These are phyloP conservation scores for Tenodera sinensis DNA, from an alignment of 2,888 invertebrate species.

Conservation along the genomic window DNA sequence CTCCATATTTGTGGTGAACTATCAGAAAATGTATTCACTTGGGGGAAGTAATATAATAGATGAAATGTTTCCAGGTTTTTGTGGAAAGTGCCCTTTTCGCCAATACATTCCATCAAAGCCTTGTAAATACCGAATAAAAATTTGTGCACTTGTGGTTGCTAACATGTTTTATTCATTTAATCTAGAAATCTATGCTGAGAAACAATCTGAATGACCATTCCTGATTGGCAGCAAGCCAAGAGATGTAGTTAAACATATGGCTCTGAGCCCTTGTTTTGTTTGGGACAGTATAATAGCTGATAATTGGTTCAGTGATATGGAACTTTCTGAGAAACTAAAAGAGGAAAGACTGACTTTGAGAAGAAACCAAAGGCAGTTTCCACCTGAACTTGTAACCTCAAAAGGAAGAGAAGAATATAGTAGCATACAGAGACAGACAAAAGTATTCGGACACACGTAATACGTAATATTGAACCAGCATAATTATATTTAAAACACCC, in stretches of 20 bases:
- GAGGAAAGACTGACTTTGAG: too few relatives aligned
- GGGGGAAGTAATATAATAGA: conserved; percentile 7
- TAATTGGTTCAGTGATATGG: too few relatives aligned
- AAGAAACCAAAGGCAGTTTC: too few relatives aligned
- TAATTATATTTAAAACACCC: too few relatives aligned
- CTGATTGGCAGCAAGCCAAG: conserved; percentile 26
- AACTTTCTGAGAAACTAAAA: too few relatives aligned
- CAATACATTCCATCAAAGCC: too few relatives aligned
- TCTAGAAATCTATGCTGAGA: conserved; percentile 33
- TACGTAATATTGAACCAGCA: too few relatives aligned
- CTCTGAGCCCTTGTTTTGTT: conserved; percentile 29
- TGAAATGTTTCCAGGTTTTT: conserved; percentile 30
- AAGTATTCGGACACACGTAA: too few relatives aligned
- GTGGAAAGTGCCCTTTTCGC: conserved; percentile 34
- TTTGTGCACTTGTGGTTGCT: conserved; percentile 34
- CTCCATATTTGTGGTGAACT: conserved; percentile 33
- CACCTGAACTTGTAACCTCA: too few relatives aligned
- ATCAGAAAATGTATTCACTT: conserved; percentile 34
- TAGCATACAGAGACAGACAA: too few relatives aligned
- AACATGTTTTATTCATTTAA: conserved; percentile 29
- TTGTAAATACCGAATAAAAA: conserved; percentile 32
- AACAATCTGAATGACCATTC: conserved; percentile 32
- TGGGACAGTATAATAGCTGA: conserved; percentile 1
- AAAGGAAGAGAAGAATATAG: too few relatives aligned
- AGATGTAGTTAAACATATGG: conserved; percentile 32